Conservation (phyloP, 2,113 vertebrate species). For the Saccopteryx bilineata region DNA sequence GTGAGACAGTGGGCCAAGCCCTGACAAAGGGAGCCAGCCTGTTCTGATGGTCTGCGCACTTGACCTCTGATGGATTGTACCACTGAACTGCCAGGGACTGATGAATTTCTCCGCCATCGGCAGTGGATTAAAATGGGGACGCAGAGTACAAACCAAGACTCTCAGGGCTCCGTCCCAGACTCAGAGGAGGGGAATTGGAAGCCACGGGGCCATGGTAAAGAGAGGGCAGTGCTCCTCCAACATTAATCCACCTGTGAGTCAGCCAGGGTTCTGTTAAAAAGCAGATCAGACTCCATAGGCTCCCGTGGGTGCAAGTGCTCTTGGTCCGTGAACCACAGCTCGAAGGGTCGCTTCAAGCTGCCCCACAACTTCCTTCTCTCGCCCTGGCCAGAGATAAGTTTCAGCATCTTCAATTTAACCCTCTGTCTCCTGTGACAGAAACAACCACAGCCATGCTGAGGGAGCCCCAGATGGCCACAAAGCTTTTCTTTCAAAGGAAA, state of each 20-base stretch:
- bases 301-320: background rate
- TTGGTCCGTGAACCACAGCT: background rate
- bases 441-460: background rate
- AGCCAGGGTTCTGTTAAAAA: background rate
- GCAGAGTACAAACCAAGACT: background rate
- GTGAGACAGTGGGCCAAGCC: background rate
- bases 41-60: background rate
- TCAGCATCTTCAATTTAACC: background rate
- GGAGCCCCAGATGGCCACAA: background rate
- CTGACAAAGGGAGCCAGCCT: background rate
- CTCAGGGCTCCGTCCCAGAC: too few species aligned
- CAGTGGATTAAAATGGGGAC: background rate
- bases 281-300: background rate
- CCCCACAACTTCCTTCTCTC: background rate
- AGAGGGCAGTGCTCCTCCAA: background rate
- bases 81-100: background rate
- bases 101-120: background rate
- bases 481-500: background rate
- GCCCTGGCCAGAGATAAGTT: background rate
- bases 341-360: background rate
- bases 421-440: background rate
- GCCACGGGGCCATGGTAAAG: fast-evolving
- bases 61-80: background rate
- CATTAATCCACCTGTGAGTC: fast-evolving
- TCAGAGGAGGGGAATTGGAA: background rate